These are phyloP conservation scores for Peromyscus polionotus DNA, from an alignment of 2,113 vertebrate genomes.

Conservation along the genomic window DNA sequence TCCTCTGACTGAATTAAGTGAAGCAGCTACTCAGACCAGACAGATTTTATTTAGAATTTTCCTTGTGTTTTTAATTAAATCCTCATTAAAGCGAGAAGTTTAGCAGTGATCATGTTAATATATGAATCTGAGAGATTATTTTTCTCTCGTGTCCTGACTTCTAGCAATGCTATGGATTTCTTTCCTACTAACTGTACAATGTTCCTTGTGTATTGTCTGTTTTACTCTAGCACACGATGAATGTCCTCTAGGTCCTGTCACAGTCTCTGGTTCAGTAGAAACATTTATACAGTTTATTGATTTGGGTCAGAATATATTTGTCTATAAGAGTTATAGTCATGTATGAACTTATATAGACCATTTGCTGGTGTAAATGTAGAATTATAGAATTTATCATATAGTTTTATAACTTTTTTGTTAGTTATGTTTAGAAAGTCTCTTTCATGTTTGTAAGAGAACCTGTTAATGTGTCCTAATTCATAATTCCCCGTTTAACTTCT, in stretches of 20 bases:
- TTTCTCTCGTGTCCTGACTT: background rate
- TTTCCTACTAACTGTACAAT: background rate
- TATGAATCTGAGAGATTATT: background rate
- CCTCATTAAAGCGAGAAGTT: background rate
- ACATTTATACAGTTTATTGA: background rate
- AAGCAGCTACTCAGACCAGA: background rate
- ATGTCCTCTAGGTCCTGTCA: background rate
- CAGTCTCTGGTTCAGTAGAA: background rate
- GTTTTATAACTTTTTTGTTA: background rate
- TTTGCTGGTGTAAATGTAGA: background rate
- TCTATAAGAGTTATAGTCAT: background rate
- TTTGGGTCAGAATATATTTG: background rate
- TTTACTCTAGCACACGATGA: background rate
- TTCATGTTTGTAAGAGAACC: background rate
- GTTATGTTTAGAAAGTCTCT: background rate
- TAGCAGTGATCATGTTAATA: background rate
- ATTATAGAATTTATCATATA: background rate
- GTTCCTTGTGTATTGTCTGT: background rate
- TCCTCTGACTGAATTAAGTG: background rate
- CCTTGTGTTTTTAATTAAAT: conserved; percentile 17
- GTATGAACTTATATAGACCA: background rate
- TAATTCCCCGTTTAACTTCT: background rate
- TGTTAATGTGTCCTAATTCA: no score
- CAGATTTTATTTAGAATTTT: background rate
- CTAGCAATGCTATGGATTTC: background rate